Percentiles rank a stretch among this genome's conserved stretches.
Conservation (phyloP, 2,888 invertebrate genomes). For the Crematogaster levior region DNA sequence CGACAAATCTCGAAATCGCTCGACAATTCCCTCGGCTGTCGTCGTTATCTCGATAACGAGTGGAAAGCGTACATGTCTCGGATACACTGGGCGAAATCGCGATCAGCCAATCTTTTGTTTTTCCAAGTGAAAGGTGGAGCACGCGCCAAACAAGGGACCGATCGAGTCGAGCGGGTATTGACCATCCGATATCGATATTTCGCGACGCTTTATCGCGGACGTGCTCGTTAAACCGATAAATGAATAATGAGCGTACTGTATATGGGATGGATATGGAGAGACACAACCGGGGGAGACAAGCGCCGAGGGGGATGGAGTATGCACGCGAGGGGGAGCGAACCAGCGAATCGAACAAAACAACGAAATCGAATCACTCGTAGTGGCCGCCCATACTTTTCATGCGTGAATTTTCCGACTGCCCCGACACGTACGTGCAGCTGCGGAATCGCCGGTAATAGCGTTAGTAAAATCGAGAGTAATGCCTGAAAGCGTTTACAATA, state of each 20-base stretch:
- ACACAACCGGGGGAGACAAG: slow-evolving; percentile 32
- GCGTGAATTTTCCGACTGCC: slow-evolving; percentile 82
- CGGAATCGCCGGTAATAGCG: slow-evolving; percentile 75
- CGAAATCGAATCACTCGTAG: slow-evolving; percentile 83
- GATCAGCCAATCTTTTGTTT: slow-evolving; percentile 20
- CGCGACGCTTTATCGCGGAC: slow-evolving; percentile 78
- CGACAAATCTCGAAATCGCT: slow-evolving; percentile 20
- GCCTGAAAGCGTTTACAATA: slow-evolving; percentile 77
- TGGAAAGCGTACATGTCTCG: slow-evolving; percentile 2
- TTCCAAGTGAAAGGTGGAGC: slow-evolving; percentile 56
- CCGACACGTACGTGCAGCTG: slow-evolving; percentile 74
- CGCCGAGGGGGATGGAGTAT: slow-evolving; percentile 32
- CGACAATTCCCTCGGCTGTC: slow-evolving; percentile 1
- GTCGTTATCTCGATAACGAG: slow-evolving; percentile 9
- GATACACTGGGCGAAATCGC: slow-evolving; percentile 3
- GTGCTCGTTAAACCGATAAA: slow-evolving; percentile 84
- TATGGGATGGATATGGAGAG: slow-evolving; percentile 68
- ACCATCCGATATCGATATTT: slow-evolving; percentile 71
- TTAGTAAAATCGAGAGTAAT: slow-evolving; percentile 77
- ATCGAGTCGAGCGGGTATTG: slow-evolving; percentile 63
- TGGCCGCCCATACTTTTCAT: slow-evolving; percentile 83
- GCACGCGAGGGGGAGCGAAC: slow-evolving; percentile 42
- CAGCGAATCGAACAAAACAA: slow-evolving; percentile 80
- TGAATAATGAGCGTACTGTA: slow-evolving; percentile 83
- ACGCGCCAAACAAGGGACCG: slow-evolving; percentile 38